Percentiles rank a stretch among this genome's conserved stretches.
Evolutionary conservation across 2,888 invertebrate species (phyloP).

Genomic region (Cheilosia variabilis): DNA sequence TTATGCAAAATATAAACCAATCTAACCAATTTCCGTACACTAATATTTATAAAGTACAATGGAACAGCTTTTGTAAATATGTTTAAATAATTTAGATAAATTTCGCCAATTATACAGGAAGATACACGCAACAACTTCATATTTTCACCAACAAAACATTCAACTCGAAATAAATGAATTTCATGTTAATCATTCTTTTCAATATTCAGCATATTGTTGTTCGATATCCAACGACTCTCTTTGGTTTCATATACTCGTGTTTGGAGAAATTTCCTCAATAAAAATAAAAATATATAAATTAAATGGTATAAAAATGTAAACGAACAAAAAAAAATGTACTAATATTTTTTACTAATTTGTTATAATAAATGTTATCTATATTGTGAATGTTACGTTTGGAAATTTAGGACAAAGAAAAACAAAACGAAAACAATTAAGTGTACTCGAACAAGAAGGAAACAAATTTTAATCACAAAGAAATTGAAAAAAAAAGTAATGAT

Average conservation of each 20-base stretch:
- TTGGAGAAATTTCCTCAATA: slow-evolving; percentile 69
- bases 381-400: slow-evolving; percentile 70
- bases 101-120: slow-evolving; percentile 17
- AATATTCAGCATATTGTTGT: slow-evolving; percentile 69
- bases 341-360: slow-evolving; percentile 75
- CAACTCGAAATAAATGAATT: not conserved
- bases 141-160: not conserved
- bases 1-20: slow-evolving; percentile 1
- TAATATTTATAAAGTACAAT: slow-evolving; percentile 7
- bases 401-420: slow-evolving; percentile 36
- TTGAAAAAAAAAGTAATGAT: slow-evolving; percentile 18
- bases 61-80: slow-evolving; percentile 29
- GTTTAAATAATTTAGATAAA: slow-evolving; percentile 2
- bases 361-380: slow-evolving; percentile 70
- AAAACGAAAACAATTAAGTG: slow-evolving; percentile 41
- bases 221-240: slow-evolving; percentile 65
- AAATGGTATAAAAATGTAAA: slow-evolving; percentile 13
- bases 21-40: not conserved
- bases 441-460: slow-evolving; percentile 48
- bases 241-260: slow-evolving; percentile 68
- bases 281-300: slow-evolving; percentile 16
- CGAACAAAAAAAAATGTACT: slow-evolving; percentile 26
- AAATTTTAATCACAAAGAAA: slow-evolving; percentile 45
- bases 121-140: not conserved
- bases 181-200: slow-evolving; percentile 17